Evolutionary conservation across 1,140 invertebrate genomes (phyloP).

Genomic region (Drosophila malerkotliana): DNA sequence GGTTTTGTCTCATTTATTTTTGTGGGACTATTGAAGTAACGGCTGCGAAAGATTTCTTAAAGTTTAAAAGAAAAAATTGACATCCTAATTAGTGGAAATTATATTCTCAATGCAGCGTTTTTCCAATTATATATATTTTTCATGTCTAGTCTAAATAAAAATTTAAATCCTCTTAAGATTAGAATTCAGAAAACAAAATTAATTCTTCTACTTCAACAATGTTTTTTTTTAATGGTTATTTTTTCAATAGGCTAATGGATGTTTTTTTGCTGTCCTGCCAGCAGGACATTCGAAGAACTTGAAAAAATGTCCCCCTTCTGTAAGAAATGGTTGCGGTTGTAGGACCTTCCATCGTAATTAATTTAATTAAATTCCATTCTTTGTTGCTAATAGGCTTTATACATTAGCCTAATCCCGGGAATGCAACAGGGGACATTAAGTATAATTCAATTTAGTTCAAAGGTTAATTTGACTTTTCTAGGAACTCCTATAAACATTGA

Average conservation of each 20-base stretch:
- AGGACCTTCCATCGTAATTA: constrained; percentile 20
- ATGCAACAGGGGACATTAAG: not conserved
- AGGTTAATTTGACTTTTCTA: not conserved
- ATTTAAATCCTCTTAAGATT: not conserved
- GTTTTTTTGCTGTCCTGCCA: not conserved
- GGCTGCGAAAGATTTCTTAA: not conserved
- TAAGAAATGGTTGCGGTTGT: not conserved
- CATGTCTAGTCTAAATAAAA: not conserved
- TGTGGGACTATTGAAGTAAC: not conserved
- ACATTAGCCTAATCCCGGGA: constrained; percentile 6
- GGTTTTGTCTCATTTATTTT: not conserved
- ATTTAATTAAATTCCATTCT: constrained; percentile 17
- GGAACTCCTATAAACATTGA: too few species aligned
- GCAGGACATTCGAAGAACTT: constrained; percentile 10
- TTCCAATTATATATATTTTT: too few species aligned
- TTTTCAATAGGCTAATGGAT: constrained; percentile 17
- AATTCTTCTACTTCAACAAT: not conserved
- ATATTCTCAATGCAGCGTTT: too few species aligned
- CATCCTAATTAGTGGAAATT: too few species aligned
- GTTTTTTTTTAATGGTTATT: not conserved
- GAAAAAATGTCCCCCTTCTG: not conserved
- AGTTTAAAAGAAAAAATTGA: not conserved
- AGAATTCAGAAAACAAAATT: not conserved
- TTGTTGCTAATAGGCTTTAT: constrained; percentile 15
- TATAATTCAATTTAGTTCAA: not conserved